Conservation (phyloP, 2,113 vertebrate species). For the Corythaeola cristata region DNA sequence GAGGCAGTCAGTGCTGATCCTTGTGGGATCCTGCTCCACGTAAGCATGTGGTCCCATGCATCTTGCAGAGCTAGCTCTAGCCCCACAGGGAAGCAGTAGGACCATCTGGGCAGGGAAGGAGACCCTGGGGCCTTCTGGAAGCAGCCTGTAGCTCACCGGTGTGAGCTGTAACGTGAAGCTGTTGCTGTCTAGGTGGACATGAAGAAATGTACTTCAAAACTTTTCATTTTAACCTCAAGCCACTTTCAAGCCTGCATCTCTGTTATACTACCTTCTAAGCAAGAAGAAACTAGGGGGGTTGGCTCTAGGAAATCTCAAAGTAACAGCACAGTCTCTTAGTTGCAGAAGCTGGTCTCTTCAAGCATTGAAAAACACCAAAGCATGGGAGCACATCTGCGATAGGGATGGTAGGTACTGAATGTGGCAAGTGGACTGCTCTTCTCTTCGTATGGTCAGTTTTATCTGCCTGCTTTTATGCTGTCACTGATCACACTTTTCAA, state of each 20-base stretch:
- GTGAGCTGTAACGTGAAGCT: background rate
- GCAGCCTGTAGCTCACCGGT: background rate
- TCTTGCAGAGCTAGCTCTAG: background rate
- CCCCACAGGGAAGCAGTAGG: background rate
- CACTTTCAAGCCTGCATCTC: background rate
- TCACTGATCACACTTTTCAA: background rate
- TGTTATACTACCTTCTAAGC: background rate
- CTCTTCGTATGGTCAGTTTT: background rate
- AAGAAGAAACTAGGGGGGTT: background rate
- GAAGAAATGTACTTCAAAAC: background rate
- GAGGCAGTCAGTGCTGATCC: accelerated
- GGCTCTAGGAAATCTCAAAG: background rate
- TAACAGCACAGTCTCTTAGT: background rate
- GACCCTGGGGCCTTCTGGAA: background rate
- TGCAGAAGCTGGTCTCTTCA: background rate
- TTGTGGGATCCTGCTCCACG: background rate
- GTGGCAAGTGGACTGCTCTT: background rate
- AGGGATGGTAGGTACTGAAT: background rate
- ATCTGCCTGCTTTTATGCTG: background rate
- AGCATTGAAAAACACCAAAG: background rate
- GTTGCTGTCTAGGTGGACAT: accelerated
- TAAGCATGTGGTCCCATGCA: accelerated
- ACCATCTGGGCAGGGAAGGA: background rate
- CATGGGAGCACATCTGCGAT: background rate
- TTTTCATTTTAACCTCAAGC: background rate